Percentiles rank a stretch among this genome's conserved stretches.
These are phyloP conservation scores for Acleris laterana DNA, from an alignment of 2,888 invertebrate genomes.

Conservation along the genomic window DNA sequence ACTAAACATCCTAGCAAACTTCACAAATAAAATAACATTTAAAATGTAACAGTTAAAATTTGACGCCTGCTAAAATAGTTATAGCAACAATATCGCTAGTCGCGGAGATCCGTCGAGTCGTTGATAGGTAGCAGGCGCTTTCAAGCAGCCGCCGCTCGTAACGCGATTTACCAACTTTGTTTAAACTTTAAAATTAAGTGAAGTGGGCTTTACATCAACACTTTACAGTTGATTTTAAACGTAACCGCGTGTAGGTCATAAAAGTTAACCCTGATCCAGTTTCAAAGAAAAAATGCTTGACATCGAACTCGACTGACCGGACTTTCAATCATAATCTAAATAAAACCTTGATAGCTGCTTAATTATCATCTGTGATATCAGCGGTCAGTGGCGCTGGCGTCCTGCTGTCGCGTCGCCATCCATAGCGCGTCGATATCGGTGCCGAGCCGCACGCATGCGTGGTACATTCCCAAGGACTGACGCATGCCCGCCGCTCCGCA, in stretches of 20 bases:
- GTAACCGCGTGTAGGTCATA: neutral
- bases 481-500: conserved; percentile 43
- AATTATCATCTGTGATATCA: conserved; percentile 25
- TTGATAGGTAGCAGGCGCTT: conserved; percentile 14
- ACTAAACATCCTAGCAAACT: too few relatives aligned
- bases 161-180: neutral
- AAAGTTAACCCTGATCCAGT: conserved; percentile 31
- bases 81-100: conserved; percentile 14
- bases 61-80: conserved; percentile 8
- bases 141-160: neutral
- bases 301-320: conserved; percentile 17
- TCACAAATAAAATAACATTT: neutral
- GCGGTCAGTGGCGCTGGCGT: conserved; percentile 50
- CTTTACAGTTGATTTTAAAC: conserved; percentile 9
- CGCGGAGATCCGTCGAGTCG: neutral
- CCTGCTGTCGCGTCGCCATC: conserved; percentile 53
- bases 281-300: conserved; percentile 9
- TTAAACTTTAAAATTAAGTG: conserved; percentile 4
- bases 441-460: conserved; percentile 64
- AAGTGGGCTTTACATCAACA: conserved; percentile 3
- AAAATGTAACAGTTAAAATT: neutral
- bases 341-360: conserved; percentile 23
- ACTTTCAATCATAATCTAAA: conserved; percentile 23
- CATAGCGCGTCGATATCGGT: conserved; percentile 62
- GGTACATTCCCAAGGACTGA: conserved; percentile 49